Percentiles rank a stretch among this genome's conserved stretches.
phyloP scores from a whole-genome alignment of 1,140 invertebrate species.

The Hypothenemus hampei region DNA sequence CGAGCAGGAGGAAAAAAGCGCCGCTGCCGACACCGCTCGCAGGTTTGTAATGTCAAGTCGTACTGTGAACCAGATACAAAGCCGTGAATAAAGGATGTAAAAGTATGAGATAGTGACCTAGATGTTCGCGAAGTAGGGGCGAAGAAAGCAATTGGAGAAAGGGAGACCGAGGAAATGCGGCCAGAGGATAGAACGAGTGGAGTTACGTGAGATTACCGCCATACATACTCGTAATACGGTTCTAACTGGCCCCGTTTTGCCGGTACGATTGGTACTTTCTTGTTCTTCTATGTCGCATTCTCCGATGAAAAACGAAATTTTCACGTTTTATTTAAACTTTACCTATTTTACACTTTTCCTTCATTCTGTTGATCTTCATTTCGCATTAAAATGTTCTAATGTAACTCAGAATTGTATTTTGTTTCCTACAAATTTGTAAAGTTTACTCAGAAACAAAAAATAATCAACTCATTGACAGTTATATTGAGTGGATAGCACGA shows the following conservation, averaged over 20 bases:
- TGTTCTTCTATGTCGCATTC: constrained; percentile 15
- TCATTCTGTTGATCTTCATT: no score
- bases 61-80: constrained; percentile 26
- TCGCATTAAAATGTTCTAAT: no score
- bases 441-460: no score
- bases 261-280: constrained; percentile 23
- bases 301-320: constrained; percentile 19
- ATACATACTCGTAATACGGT: constrained; percentile 43
- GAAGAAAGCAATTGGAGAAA: constrained; percentile 46
- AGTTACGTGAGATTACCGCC: constrained; percentile 45
- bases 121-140: constrained; percentile 43
- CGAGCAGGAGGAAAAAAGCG: constrained; percentile 2
- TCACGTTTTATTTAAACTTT: no score
- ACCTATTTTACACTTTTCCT: no score
- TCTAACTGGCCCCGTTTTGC: constrained; percentile 22
- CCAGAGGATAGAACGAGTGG: constrained; percentile 38
- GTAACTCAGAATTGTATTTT: no score
- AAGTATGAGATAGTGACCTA: constrained; percentile 47
- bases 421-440: no score
- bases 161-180: constrained; percentile 45
- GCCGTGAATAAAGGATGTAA: constrained; percentile 39
- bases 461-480: no score
- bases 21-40: constrained; percentile 16
- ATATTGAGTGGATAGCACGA: no score
- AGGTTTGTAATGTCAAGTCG: constrained; percentile 30